phyloP scores from a whole-genome alignment of 2,113 vertebrate species.

The Apodemus sylvaticus region DNA sequence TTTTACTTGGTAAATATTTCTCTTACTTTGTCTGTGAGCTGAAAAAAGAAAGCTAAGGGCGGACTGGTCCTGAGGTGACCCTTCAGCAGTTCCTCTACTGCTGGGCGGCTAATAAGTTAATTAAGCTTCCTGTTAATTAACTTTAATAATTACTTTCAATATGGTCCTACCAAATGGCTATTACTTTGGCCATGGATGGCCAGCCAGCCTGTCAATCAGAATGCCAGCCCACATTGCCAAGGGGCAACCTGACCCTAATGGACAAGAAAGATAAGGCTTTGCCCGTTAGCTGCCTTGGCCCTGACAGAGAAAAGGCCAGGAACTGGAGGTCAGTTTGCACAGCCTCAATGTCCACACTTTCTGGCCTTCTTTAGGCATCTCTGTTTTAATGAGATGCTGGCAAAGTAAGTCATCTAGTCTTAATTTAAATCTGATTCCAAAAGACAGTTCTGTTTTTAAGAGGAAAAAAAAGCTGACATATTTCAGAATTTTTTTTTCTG shows the following conservation, averaged over 20 bases:
- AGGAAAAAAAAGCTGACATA: slow-evolving; percentile 24
- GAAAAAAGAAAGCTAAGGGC: slow-evolving; percentile 49
- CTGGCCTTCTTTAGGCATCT: slow-evolving; percentile 54
- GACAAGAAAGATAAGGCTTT: not conserved
- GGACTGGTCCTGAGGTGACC: slow-evolving; percentile 52
- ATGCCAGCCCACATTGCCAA: not conserved
- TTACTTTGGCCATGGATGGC: slow-evolving; percentile 62
- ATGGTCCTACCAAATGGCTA: slow-evolving; percentile 67
- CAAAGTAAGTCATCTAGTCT: slow-evolving; percentile 66
- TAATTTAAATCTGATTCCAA: slow-evolving; percentile 74
- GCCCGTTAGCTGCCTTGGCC: slow-evolving; percentile 29
- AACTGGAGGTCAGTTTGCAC: not conserved
- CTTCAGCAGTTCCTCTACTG: slow-evolving; percentile 53
- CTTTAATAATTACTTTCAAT: slow-evolving; percentile 76
- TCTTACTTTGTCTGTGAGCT: slow-evolving; percentile 52
- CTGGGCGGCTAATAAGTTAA: slow-evolving; percentile 66
- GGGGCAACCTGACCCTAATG: slow-evolving; percentile 33
- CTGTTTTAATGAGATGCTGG: slow-evolving; percentile 57
- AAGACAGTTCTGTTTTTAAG: slow-evolving; percentile 46
- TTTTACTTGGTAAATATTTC: slow-evolving; percentile 57
- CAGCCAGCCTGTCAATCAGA: slow-evolving; percentile 62
- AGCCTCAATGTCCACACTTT: slow-evolving; percentile 14
- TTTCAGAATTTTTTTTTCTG: not conserved
- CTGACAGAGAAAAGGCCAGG: not conserved
- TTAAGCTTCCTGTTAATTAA: slow-evolving; percentile 72